phyloP scores from a whole-genome alignment of 2,113 vertebrate species.

The Cryptomyrus ogoouensis region DNA sequence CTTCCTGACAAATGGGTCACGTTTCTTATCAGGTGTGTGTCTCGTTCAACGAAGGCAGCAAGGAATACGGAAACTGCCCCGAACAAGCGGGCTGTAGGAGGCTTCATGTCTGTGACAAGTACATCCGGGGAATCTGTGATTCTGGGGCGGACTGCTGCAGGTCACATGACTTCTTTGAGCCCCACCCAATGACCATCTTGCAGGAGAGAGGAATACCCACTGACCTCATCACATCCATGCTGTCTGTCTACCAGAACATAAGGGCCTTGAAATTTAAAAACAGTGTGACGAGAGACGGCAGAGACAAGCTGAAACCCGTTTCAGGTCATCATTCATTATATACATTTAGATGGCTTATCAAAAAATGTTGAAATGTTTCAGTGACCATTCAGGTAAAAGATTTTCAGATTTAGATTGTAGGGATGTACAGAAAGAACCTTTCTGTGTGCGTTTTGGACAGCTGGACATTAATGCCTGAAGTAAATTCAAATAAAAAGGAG shows the following conservation, averaged over 20 bases:
- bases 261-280: conserved; percentile 26
- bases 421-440: neutral
- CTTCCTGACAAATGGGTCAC: neutral
- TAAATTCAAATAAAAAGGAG: neutral
- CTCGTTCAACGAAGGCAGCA: conserved; percentile 32
- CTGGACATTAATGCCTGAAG: neutral
- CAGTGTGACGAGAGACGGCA: neutral
- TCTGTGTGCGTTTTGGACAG: neutral
- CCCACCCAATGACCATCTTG: conserved; percentile 17
- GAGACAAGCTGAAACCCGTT: neutral
- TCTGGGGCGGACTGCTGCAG: conserved; percentile 10
- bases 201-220: conserved; percentile 15
- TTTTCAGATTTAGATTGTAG: neutral
- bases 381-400: neutral
- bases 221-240: conserved; percentile 23
- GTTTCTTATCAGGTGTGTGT: conserved; percentile 30
- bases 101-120: conserved; percentile 38
- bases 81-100: conserved; percentile 28
- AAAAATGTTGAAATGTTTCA: neutral
- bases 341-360: neutral
- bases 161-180: conserved; percentile 34
- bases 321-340: neutral
- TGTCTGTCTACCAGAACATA: conserved; percentile 34
- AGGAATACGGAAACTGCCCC: conserved; percentile 29
- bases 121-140: conserved; percentile 28